phyloP scores from a whole-genome alignment of 2,888 invertebrate genomes.

The Tenthredo scrophulariae region DNA sequence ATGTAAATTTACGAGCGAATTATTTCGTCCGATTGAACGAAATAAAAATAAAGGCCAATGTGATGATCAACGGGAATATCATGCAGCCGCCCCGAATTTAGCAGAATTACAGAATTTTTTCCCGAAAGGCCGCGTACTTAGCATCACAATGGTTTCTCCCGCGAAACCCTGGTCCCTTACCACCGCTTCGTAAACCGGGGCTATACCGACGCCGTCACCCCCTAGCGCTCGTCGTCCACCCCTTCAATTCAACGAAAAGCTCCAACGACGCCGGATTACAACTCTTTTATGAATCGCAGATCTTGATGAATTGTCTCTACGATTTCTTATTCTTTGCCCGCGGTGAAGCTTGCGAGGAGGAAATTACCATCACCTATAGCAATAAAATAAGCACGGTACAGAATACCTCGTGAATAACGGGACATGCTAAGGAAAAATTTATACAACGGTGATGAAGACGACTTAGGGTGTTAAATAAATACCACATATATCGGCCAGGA shows the following conservation, averaged over 20 bases:
- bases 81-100: background rate
- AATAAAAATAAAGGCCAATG: background rate
- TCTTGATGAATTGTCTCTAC: slow-evolving; percentile 71
- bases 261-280: slow-evolving; percentile 69
- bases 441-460: no score
- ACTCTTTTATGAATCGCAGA: slow-evolving; percentile 72
- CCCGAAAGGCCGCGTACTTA: slow-evolving; percentile 64
- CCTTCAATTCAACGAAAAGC: slow-evolving; percentile 63
- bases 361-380: slow-evolving; percentile 5
- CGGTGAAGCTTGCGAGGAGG: background rate
- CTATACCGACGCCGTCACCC: slow-evolving; percentile 20
- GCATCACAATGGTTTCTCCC: slow-evolving; percentile 71
- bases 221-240: slow-evolving; percentile 20
- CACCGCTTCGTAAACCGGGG: slow-evolving; percentile 5
- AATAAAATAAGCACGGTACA: background rate
- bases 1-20: background rate
- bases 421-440: no score
- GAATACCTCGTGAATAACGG: background rate
- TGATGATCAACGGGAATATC: background rate
- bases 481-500: no score
- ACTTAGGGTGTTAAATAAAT: no score
- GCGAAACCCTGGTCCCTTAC: slow-evolving; percentile 56
- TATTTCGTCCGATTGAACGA: background rate
- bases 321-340: slow-evolving; percentile 52
- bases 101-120: slow-evolving; percentile 61